Conservation (phyloP, 2,797 vertebrate genomes). For the Aulostomus chinensis region DNA sequence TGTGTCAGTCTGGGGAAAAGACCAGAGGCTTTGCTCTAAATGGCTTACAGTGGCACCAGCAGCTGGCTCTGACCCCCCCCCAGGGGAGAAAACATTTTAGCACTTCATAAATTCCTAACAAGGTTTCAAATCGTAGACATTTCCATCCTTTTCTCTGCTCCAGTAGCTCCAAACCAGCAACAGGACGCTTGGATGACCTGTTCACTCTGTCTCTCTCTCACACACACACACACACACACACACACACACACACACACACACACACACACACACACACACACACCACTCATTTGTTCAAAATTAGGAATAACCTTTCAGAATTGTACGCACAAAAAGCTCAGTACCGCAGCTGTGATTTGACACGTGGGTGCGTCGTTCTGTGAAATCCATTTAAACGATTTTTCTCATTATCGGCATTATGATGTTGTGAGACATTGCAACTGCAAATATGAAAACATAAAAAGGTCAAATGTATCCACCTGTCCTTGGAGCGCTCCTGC, state of each 20-base stretch:
- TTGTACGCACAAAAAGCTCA: constrained; percentile 8
- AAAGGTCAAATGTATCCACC: too few species aligned
- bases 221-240: constrained; percentile 15
- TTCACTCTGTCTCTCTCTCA: constrained; percentile 17
- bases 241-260: constrained; percentile 6
- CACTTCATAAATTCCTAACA: constrained; percentile 99
- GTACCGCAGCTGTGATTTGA: too few species aligned
- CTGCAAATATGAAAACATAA: too few species aligned
- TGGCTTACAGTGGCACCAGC: constrained; percentile 82
- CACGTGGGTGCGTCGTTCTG: too few species aligned
- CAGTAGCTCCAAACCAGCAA: constrained; percentile 66
- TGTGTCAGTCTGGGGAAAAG: constrained; percentile 54
- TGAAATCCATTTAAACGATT: too few species aligned
- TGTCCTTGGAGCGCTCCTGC: too few species aligned
- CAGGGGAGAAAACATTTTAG: constrained; percentile 95
- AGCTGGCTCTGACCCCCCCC: constrained; percentile 89
- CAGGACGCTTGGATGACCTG: constrained; percentile 54
- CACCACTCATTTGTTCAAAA: constrained; percentile 25
- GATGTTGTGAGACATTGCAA: too few species aligned
- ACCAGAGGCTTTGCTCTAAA: constrained; percentile 65
- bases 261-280: constrained; percentile 18
- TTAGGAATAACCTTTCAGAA: constrained; percentile 20
- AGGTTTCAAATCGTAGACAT: constrained; percentile 94
- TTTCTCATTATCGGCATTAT: too few species aligned
- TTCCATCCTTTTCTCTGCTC: constrained; percentile 86